Conservation (phyloP, 2,113 vertebrate genomes). For the Synodontis membranacea region DNA sequence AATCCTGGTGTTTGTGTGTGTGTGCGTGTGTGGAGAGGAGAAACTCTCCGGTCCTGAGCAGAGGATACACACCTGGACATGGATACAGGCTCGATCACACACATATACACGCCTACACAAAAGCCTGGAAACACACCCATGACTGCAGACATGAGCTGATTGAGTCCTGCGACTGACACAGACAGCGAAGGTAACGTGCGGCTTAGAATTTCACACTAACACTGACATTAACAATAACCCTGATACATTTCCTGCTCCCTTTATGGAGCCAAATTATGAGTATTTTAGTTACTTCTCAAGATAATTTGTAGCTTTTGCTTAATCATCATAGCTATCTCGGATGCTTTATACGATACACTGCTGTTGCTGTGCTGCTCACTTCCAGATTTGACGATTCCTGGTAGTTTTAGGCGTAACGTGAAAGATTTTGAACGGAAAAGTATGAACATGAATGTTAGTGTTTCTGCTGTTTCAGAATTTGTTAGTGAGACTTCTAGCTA, state of each 20-base stretch:
- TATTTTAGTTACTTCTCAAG: background rate
- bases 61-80: constrained; percentile 41
- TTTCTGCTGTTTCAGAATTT: background rate
- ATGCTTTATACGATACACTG: background rate
- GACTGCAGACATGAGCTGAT: constrained; percentile 47
- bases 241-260: background rate
- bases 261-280: background rate
- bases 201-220: background rate
- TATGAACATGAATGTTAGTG: background rate
- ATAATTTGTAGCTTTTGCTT: background rate
- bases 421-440: background rate
- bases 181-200: constrained; percentile 52
- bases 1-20: background rate
- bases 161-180: constrained; percentile 42
- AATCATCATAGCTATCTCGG: background rate
- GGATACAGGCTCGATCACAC: constrained; percentile 3
- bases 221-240: background rate
- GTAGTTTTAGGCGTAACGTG: background rate
- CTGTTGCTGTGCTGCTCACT: background rate
- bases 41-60: background rate
- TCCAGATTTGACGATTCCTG: background rate
- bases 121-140: constrained; percentile 10
- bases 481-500: background rate
- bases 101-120: constrained; percentile 7
- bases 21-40: background rate